These are phyloP conservation scores for Halesus radiatus DNA, from an alignment of 1,140 invertebrate species.

Conservation along the genomic window DNA sequence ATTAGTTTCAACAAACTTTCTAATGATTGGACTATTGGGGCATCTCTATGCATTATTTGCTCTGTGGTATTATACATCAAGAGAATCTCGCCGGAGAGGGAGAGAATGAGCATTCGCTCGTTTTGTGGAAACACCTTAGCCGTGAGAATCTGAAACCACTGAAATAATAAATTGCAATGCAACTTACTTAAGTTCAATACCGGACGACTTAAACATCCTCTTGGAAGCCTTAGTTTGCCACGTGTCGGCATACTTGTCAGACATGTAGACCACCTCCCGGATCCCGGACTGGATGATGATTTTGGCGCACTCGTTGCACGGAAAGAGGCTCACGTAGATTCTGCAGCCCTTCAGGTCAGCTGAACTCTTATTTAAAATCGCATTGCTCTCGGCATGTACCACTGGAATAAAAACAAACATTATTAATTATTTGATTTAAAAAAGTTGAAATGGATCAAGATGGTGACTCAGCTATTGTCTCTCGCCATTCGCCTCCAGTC, in stretches of 20 bases:
- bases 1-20: too few species aligned
- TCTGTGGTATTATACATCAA: too few species aligned
- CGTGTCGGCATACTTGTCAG: conserved; percentile 84
- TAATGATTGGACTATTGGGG: too few species aligned
- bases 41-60: too few species aligned
- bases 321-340: conserved; percentile 91
- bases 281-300: conserved; percentile 97
- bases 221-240: conserved; percentile 79
- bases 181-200: conserved; percentile 74
- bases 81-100: too few species aligned
- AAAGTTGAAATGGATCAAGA: too few species aligned
- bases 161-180: too few species aligned
- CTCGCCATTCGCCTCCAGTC: too few species aligned
- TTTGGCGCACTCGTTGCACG: conserved; percentile 97
- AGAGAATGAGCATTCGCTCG: conserved; percentile 17
- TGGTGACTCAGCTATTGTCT: too few species aligned
- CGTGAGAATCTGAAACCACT: too few species aligned
- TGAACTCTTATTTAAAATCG: conserved; percentile 92
- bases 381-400: conserved; percentile 97
- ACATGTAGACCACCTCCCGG: conserved; percentile 83
- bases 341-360: conserved; percentile 82
- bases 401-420: conserved; percentile 71
- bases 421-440: too few species aligned
- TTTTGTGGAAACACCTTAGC: too few species aligned
- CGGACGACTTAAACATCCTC: conserved; percentile 84